Base-by-base conservation (phyloP, 2,888 invertebrate genomes). In the Xanthia togata region DNA sequence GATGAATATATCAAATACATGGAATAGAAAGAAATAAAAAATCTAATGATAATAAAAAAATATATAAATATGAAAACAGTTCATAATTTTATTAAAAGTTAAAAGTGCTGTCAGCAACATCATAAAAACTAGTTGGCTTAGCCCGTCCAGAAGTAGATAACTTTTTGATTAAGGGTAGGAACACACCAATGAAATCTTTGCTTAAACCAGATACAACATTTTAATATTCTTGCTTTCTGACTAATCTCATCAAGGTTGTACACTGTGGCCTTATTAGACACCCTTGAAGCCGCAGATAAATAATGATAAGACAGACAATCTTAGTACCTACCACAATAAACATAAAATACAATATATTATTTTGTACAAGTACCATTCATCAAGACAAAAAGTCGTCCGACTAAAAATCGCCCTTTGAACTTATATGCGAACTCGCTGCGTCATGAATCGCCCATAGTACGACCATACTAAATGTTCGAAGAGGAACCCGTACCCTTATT, bases 61-160 rank as follows among this genome's bases (percentile, higher is more conserved):
- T n/a, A n/a, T n/a, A 73, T 67, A 41, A 70, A 60, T 64, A 71
- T 75, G 44, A 81, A 81, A 55, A 76, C 41, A 23, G 35, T 31
- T 12, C 50, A 59, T 76, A 79, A 74, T 82, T n/a, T n/a, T n/a
- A n/a, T n/a, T 64, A 76, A 65, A 71, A 75, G 5, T 31, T 38
- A 35, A n/a, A n/a, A 68, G 47, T 83, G 31, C 69, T 85, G 76
- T 81, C 76, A 69, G 55, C 67, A 23, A 76, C 35, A 35, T 59
- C 38, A 74, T 47, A 62, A 67, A 82, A 85, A 85, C 79, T 68
- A 60, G 83, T 82, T 83, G 17, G 14, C 9, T 67, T 44, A 85
- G 76, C 75, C 68, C 60, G 35, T 50, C 20, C 9, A 70, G 17
- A 60, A 64, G 50, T 76, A 74, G 67, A 72, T 64, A 68, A 57